Evolutionary conservation across 2,888 invertebrate genomes (phyloP).

Genomic region (Volucella bombylans): DNA sequence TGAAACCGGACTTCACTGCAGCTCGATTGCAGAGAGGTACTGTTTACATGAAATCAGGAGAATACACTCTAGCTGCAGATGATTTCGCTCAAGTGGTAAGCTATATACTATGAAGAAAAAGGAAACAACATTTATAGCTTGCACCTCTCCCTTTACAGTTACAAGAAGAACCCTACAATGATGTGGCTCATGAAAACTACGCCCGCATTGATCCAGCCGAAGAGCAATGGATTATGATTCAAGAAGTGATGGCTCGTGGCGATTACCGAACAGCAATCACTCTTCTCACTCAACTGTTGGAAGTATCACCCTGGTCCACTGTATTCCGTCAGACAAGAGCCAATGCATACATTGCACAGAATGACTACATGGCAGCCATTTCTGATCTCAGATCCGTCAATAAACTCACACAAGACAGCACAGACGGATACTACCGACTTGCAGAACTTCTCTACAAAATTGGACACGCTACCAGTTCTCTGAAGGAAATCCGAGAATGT

Average conservation of each 20-base stretch:
- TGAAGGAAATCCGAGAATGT: conserved; percentile 97
- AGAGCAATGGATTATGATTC: conserved; percentile 86
- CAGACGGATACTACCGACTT: conserved; percentile 87
- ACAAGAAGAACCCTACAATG: conserved; percentile 88
- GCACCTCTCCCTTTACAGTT: conserved; percentile 83
- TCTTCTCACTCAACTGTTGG: conserved; percentile 87
- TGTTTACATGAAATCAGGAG: conserved; percentile 94
- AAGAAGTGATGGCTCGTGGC: conserved; percentile 85
- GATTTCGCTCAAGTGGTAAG: conserved; percentile 94
- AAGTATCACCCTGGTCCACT: conserved; percentile 95
- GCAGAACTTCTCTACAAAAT: conserved; percentile 92
- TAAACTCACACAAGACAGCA: conserved; percentile 95
- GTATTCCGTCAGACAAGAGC: conserved; percentile 92
- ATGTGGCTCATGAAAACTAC: conserved; percentile 88
- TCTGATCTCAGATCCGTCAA: conserved; percentile 95
- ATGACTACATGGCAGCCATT: conserved; percentile 93
- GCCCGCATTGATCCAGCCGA: conserved; percentile 86
- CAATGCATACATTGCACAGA: conserved; percentile 90
- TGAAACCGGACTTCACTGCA: conserved; percentile 97
- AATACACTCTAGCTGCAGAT: conserved; percentile 90
- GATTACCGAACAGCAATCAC: conserved; percentile 85
- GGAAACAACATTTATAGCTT: background rate
- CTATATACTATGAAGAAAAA: conserved; percentile 74
- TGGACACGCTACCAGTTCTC: conserved; percentile 94
- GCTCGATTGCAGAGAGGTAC: conserved; percentile 93